A percentile compares a stretch with the other conserved stretches of the same genome.
Conservation (phyloP, 2,888 invertebrate genomes). For the Machimus atricapillus region DNA sequence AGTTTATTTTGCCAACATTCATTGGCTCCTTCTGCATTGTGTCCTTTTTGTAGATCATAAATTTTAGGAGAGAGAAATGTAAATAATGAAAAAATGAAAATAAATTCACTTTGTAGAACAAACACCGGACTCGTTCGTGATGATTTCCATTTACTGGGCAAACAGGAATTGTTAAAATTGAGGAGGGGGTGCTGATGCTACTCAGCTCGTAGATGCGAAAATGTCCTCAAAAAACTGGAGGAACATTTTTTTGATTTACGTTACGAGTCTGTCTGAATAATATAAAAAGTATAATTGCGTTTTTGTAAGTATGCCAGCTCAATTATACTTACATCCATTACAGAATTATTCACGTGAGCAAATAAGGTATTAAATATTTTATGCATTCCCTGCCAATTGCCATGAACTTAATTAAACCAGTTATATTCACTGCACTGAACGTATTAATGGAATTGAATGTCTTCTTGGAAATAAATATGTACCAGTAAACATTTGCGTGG, state of each 20-base stretch:
- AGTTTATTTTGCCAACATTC: not conserved
- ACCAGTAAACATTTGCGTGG: no score
- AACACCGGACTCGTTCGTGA: not conserved
- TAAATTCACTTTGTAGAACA: not conserved
- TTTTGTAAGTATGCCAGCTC: not conserved
- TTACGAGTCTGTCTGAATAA: not conserved
- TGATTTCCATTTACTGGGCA: not conserved
- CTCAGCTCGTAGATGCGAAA: not conserved
- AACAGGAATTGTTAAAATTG: not conserved
- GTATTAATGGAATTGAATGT: no score
- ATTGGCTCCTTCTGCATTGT: not conserved
- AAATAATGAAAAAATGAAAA: not conserved
- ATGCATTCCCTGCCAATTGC: no score
- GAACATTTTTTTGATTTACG: not conserved
- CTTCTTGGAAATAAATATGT: no score
- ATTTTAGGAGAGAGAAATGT: not conserved
- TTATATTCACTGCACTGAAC: no score
- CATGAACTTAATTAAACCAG: no score
- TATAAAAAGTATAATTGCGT: not conserved
- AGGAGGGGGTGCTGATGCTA: not conserved
- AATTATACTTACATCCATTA: no score
- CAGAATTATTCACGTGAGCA: no score
- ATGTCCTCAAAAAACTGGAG: not conserved
- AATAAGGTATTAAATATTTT: no score
- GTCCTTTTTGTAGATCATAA: not conserved